These are phyloP conservation scores for Epicampocera succincta DNA, from an alignment of 2,888 invertebrate genomes.

Conservation along the genomic window DNA sequence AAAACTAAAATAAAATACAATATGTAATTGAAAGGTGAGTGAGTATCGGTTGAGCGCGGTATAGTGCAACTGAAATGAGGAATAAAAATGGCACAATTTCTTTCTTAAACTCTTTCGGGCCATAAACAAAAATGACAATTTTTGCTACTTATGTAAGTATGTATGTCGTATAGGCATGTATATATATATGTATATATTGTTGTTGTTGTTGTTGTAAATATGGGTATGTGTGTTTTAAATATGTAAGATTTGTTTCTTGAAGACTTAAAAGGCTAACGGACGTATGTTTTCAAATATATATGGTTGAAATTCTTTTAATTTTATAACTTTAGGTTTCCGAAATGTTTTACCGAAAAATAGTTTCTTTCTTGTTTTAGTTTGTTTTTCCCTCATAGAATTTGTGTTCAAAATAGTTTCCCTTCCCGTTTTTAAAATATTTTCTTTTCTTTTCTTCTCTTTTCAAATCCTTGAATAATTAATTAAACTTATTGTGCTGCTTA, in stretches of 20 bases:
- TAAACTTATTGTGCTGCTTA: conserved; percentile 46
- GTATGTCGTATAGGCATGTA: background rate
- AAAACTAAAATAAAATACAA: background rate
- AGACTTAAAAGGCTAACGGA: conserved; percentile 73
- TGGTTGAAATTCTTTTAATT: conserved; percentile 48
- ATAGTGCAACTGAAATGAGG: background rate
- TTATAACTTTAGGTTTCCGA: conserved; percentile 39
- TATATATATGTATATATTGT: background rate
- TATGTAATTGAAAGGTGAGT: conserved; percentile 10
- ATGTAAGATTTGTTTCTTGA: conserved; percentile 42
- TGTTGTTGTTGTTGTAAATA: conserved; percentile 14
- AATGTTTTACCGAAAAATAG: conserved; percentile 62
- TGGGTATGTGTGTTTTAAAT: conserved; percentile 8
- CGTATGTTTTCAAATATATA: conserved; percentile 71
- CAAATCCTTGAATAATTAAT: conserved; percentile 52
- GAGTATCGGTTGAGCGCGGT: conserved; percentile 44
- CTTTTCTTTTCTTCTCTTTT: conserved; percentile 16
- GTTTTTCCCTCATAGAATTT: conserved; percentile 1
- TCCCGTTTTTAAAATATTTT: conserved; percentile 37
- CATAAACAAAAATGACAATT: background rate
- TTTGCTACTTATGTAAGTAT: background rate
- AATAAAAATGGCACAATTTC: conserved; percentile 67
- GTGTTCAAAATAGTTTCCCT: background rate
- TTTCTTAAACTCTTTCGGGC: background rate
- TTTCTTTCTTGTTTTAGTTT: too few species aligned